phyloP scores from a whole-genome alignment of 2,113 vertebrate genomes.

The Heterochromis multidens region DNA sequence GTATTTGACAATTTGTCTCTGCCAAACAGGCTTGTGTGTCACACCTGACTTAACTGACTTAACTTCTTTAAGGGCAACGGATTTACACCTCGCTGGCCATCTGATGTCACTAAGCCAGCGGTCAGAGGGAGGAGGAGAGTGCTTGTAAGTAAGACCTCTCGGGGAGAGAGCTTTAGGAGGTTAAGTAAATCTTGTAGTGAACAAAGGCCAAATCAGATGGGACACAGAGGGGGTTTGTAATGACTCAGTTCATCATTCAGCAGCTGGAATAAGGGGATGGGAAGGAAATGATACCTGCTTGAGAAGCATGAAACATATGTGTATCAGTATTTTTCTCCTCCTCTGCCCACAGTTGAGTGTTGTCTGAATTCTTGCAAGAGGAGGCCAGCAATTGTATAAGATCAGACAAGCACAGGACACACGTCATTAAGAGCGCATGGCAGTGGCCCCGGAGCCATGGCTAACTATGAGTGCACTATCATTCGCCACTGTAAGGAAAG shows the following conservation, averaged over 20 bases:
- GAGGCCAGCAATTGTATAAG: slow-evolving; percentile 46
- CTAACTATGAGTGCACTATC: slow-evolving; percentile 63
- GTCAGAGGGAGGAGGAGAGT: slow-evolving; percentile 27
- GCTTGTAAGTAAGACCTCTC: slow-evolving; percentile 41
- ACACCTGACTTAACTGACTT: slow-evolving; percentile 36
- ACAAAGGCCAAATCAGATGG: slow-evolving; percentile 37
- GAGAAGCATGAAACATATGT: neutral
- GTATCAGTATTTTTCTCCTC: neutral
- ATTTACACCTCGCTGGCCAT: slow-evolving; percentile 59
- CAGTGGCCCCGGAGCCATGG: slow-evolving; percentile 52
- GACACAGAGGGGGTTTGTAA: slow-evolving; percentile 7
- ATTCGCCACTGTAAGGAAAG: slow-evolving; percentile 54
- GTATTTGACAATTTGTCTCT: neutral
- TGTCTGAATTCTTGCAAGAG: neutral
- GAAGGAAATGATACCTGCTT: neutral
- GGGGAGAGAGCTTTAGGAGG: slow-evolving; percentile 42
- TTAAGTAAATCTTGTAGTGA: slow-evolving; percentile 44
- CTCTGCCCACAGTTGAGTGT: neutral
- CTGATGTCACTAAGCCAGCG: slow-evolving; percentile 41
- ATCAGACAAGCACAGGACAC: slow-evolving; percentile 57
- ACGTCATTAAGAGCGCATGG: slow-evolving; percentile 45
- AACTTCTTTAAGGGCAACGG: slow-evolving; percentile 32
- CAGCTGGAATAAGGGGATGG: neutral
- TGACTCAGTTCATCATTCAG: neutral
- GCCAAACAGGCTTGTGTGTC: slow-evolving; percentile 19